A percentile compares a stretch with the other conserved stretches of the same genome.
These are phyloP conservation scores for Aelia acuminata DNA, from an alignment of 2,888 invertebrate genomes.

Conservation along the genomic window DNA sequence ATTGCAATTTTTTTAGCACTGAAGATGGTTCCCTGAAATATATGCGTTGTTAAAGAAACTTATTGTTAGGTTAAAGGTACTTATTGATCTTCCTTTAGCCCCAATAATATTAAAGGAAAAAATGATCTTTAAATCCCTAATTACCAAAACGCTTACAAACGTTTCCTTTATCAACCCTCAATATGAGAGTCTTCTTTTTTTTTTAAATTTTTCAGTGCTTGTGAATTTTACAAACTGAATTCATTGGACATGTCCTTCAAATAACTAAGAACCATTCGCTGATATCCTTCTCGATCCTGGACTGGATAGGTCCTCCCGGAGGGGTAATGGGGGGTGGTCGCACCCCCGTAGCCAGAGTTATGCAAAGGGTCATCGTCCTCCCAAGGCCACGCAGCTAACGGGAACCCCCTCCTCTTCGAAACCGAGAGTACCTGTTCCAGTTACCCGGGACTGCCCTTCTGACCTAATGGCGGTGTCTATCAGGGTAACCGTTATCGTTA, in stretches of 20 bases:
- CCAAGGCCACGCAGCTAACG: conserved; percentile 8
- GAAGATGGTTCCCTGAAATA: too few relatives aligned
- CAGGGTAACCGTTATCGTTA: conserved; percentile 10
- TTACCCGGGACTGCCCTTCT: conserved; percentile 27
- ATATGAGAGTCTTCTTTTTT: too few relatives aligned
- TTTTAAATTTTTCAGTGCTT: background rate
- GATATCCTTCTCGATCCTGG: background rate
- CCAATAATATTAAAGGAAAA: too few relatives aligned
- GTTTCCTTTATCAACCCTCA: too few relatives aligned
- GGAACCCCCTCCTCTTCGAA: conserved; percentile 51
- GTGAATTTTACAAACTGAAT: background rate
- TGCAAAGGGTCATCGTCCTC: conserved; percentile 54
- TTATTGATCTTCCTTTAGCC: too few relatives aligned
- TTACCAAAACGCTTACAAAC: too few relatives aligned
- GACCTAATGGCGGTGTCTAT: conserved; percentile 40
- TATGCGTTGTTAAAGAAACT: too few relatives aligned
- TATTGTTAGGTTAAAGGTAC: too few relatives aligned
- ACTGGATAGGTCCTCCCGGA: background rate
- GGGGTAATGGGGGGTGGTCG: background rate
- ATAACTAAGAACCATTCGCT: background rate
- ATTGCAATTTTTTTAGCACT: too few relatives aligned
- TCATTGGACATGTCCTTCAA: background rate
- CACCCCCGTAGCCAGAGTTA: conserved; percentile 42
- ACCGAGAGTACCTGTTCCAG: conserved; percentile 55
- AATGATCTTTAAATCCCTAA: too few relatives aligned